Conservation (phyloP, 1,140 invertebrate genomes). For the Orchesella cincta region DNA sequence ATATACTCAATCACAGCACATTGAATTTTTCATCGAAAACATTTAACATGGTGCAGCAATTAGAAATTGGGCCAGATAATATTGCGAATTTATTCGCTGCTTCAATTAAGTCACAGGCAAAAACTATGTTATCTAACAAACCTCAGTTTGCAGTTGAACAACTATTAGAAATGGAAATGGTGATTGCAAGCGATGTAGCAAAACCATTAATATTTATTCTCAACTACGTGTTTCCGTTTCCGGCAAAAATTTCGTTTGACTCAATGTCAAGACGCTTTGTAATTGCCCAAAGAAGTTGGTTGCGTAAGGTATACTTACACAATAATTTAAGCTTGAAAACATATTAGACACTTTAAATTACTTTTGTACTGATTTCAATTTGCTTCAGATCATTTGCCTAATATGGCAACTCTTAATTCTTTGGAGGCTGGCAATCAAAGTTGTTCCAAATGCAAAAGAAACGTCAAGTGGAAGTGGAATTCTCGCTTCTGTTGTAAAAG, state of each 20-base stretch:
- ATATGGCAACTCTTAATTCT: not conserved
- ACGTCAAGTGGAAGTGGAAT: not conserved
- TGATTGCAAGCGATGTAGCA: not conserved
- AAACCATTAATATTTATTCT: not conserved
- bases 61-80: not conserved
- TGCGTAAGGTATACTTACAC: not conserved
- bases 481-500: not conserved
- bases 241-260: not conserved
- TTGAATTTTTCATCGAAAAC: too few relatives aligned
- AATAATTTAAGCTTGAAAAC: not conserved
- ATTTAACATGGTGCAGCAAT: not conserved
- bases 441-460: not conserved
- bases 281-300: not conserved
- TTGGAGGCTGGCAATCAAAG: not conserved
- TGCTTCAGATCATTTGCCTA: not conserved
- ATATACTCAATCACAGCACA: too few relatives aligned
- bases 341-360: not conserved
- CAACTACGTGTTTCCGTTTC: not conserved
- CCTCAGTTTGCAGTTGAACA: not conserved
- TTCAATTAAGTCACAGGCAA: not conserved
- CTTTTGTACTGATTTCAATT: not conserved
- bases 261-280: not conserved
- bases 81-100: not conserved
- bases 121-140: not conserved
- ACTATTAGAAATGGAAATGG: not conserved